Evolutionary conservation across 2,113 vertebrate species (phyloP).

Genomic region (Tenebrosternarchus preto): DNA sequence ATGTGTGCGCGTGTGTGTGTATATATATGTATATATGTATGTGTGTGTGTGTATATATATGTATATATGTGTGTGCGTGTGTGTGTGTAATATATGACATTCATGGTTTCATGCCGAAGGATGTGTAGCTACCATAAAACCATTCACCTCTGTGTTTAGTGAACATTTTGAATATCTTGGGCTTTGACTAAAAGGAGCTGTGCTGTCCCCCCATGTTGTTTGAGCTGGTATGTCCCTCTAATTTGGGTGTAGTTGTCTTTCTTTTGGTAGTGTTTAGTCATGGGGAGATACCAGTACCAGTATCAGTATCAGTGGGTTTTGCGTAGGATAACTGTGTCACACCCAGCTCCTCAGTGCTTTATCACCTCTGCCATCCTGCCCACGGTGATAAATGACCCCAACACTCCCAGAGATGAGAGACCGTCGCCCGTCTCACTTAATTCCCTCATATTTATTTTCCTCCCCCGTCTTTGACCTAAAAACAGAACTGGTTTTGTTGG

Average conservation of each 20-base stretch:
- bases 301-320: slow-evolving; percentile 39
- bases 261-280: slow-evolving; percentile 19
- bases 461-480: too few species aligned
- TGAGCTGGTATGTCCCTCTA: neutral
- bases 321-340: slow-evolving; percentile 37
- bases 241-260: slow-evolving; percentile 32
- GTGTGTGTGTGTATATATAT: neutral
- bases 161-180: too few species aligned
- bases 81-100: slow-evolving; percentile 6
- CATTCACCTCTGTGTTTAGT: too few species aligned
- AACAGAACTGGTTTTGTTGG: neutral
- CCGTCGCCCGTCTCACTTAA: slow-evolving; percentile 28
- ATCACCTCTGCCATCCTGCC: slow-evolving; percentile 53
- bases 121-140: too few species aligned
- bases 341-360: slow-evolving; percentile 50
- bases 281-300: neutral
- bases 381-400: slow-evolving; percentile 56
- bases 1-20: neutral
- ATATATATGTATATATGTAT: neutral
- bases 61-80: neutral
- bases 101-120: too few species aligned
- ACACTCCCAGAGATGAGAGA: slow-evolving; percentile 56
- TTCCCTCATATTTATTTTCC: neutral
- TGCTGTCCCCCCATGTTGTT: neutral
- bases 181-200: too few species aligned